These are phyloP conservation scores for Tetragnatha montana DNA, from an alignment of 2,888 invertebrate species.

Conservation along the genomic window DNA sequence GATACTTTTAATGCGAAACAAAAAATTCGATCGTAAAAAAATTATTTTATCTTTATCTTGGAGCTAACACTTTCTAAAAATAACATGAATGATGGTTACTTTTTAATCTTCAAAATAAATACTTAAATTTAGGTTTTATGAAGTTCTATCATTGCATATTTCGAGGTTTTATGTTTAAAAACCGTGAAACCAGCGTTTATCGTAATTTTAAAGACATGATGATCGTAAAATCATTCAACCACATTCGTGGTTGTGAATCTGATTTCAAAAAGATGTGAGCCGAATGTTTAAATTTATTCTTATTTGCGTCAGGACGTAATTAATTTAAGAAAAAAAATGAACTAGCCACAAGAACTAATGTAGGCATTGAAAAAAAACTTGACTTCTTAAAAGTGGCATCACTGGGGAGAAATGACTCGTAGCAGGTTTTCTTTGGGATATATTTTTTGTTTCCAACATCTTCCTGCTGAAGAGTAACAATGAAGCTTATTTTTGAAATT, in stretches of 20 bases:
- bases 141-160: no score
- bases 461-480: background rate
- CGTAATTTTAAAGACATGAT: background rate
- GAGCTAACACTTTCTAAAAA: no score
- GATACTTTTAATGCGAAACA: no score
- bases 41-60: no score
- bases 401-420: constrained; percentile 32
- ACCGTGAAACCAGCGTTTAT: background rate
- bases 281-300: constrained; percentile 13
- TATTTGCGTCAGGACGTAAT: constrained; percentile 23
- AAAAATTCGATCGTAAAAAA: no score
- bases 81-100: no score
- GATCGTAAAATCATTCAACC: constrained; percentile 5
- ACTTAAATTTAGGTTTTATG: no score
- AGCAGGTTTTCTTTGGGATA: background rate
- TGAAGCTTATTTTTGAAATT: background rate
- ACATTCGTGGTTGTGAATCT: background rate
- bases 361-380: background rate
- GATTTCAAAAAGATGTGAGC: constrained; percentile 12
- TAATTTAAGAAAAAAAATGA: background rate
- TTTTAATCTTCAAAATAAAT: no score
- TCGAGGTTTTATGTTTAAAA: no score
- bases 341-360: constrained; percentile 1
- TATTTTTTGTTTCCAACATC: background rate
- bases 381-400: constrained; percentile 1